phyloP scores from a whole-genome alignment of 2,888 invertebrate genomes.

The Chrysotoxum bicinctum region DNA sequence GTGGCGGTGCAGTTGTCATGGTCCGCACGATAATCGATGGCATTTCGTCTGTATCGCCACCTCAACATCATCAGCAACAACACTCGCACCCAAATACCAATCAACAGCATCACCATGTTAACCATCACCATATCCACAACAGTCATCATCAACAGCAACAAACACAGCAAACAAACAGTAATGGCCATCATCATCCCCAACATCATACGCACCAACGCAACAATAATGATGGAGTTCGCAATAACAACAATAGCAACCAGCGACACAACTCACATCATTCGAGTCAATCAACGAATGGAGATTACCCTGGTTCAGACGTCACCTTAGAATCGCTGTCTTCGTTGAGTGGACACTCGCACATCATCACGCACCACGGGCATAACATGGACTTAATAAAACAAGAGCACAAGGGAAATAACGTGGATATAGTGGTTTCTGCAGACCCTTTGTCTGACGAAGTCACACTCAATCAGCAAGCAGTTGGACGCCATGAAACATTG shows the following conservation, averaged over 20 bases:
- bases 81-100: slow-evolving; percentile 74
- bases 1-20: slow-evolving; percentile 78
- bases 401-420: slow-evolving; percentile 75
- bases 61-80: slow-evolving; percentile 71
- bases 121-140: slow-evolving; percentile 72
- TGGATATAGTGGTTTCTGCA: slow-evolving; percentile 47
- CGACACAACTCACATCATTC: slow-evolving; percentile 47
- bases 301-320: slow-evolving; percentile 77
- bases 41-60: slow-evolving; percentile 68
- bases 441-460: slow-evolving; percentile 77
- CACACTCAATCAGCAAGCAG: slow-evolving; percentile 76
- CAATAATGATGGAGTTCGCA: slow-evolving; percentile 26
- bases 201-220: slow-evolving; percentile 46
- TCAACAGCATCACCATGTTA: slow-evolving; percentile 71
- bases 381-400: slow-evolving; percentile 75
- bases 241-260: slow-evolving; percentile 28
- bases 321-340: slow-evolving; percentile 77
- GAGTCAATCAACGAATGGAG: slow-evolving; percentile 48
- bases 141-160: slow-evolving; percentile 73
- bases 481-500: slow-evolving; percentile 80
- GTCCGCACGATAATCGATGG: slow-evolving; percentile 78
- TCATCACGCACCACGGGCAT: slow-evolving; percentile 54
- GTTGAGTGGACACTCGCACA: slow-evolving; percentile 66
- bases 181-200: slow-evolving; percentile 56
- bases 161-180: slow-evolving; percentile 60